A percentile compares a stretch with the other conserved stretches of the same genome.
Conservation (phyloP, 2,888 invertebrate species). For the Drosophila bunnanda region DNA sequence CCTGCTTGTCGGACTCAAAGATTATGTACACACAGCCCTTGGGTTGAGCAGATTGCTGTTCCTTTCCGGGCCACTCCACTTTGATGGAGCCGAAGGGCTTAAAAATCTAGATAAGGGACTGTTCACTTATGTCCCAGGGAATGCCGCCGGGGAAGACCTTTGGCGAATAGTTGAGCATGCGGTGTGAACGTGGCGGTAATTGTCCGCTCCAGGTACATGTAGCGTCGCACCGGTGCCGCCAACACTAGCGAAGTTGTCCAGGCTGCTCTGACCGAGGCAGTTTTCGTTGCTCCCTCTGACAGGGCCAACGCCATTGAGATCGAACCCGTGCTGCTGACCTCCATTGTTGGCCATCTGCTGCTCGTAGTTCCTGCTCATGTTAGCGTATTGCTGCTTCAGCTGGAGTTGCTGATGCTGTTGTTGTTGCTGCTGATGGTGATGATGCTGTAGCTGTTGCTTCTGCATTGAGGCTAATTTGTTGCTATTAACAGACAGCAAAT, state of each 20-base stretch:
- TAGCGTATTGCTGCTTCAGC: constrained; percentile 60
- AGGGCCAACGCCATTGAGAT: constrained; percentile 49
- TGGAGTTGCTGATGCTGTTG: constrained; percentile 62
- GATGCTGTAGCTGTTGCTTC: constrained; percentile 64
- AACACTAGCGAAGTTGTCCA: constrained; percentile 70
- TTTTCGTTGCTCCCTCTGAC: constrained; percentile 51
- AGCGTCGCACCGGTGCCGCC: constrained; percentile 86
- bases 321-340: constrained; percentile 63
- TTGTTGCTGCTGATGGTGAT: constrained; percentile 67
- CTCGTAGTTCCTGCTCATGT: constrained; percentile 60
- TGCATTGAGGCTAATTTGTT: constrained; percentile 66
- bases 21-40: constrained; percentile 98
- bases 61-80: constrained; percentile 98
- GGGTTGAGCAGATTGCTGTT: constrained; percentile 89
- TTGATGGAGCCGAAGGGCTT: constrained; percentile 94
- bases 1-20: constrained; percentile 96
- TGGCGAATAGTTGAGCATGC: constrained; percentile 92
- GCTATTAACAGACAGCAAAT: constrained; percentile 77
- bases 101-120: constrained; percentile 92
- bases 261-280: constrained; percentile 53
- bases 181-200: constrained; percentile 90
- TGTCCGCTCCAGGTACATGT: constrained; percentile 95
- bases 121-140: constrained; percentile 98
- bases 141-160: constrained; percentile 98
- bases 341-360: constrained; percentile 51